Evolutionary conservation across 2,888 invertebrate species (phyloP).

Genomic region (Orthosia gothica): DNA sequence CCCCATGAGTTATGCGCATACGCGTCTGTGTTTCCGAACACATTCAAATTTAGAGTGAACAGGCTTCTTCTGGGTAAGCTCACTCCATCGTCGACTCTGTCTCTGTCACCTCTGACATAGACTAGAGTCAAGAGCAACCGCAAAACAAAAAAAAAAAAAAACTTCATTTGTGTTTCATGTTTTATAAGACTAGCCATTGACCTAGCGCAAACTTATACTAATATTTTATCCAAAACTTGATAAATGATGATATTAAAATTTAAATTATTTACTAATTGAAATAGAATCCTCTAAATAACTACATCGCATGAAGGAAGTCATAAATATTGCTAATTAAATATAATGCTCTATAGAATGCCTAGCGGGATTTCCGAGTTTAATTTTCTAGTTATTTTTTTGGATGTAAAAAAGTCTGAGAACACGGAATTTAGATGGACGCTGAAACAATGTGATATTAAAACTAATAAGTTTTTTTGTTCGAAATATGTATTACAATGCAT

Average conservation of each 20-base stretch:
- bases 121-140: too few species aligned
- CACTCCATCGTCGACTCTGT: too few species aligned
- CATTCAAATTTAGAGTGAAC: too few species aligned
- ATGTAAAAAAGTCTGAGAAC: conserved; percentile 23
- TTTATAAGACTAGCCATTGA: too few species aligned
- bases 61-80: too few species aligned
- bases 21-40: too few species aligned
- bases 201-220: not conserved
- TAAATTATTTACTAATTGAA: conserved; percentile 62
- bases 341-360: conserved; percentile 25
- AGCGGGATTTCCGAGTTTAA: conserved; percentile 43
- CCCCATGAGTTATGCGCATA: too few species aligned
- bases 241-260: conserved; percentile 47
- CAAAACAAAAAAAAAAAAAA: too few species aligned
- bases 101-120: too few species aligned
- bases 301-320: conserved; percentile 58
- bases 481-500: too few species aligned
- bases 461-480: not conserved
- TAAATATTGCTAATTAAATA: conserved; percentile 65
- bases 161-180: too few species aligned
- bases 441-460: conserved; percentile 33
- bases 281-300: conserved; percentile 23
- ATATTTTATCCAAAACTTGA: conserved; percentile 26
- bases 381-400: conserved; percentile 25
- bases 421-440: conserved; percentile 6